These are phyloP conservation scores for Thinocorus orbignyianus DNA, from an alignment of 2,113 vertebrate species.

Conservation along the genomic window DNA sequence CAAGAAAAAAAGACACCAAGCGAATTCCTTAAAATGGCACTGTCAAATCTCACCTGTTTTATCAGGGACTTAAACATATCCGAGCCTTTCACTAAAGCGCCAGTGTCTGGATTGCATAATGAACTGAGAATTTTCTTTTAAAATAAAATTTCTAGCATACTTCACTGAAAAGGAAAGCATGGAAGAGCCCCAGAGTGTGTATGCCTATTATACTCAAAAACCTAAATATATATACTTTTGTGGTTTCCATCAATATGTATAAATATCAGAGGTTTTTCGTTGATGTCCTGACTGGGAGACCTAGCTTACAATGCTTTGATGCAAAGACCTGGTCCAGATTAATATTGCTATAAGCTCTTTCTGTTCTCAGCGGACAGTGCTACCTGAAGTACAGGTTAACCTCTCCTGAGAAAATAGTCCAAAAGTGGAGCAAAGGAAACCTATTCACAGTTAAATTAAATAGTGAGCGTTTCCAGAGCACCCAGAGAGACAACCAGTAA, in stretches of 20 bases:
- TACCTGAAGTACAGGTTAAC: background rate
- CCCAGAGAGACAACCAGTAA: background rate
- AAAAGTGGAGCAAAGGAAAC: background rate
- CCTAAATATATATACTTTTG: background rate
- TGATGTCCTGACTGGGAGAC: background rate
- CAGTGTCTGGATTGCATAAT: background rate
- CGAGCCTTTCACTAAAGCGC: background rate
- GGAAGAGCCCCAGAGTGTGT: fast-evolving
- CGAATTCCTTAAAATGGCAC: background rate
- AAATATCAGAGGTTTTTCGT: background rate
- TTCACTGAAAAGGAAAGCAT: background rate
- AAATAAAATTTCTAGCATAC: background rate
- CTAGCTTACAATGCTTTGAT: background rate
- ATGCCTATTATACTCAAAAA: background rate
- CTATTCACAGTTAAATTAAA: background rate
- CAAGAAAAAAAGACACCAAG: background rate
- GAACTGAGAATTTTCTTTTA: background rate
- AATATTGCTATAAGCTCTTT: background rate
- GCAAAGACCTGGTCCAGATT: background rate
- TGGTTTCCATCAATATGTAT: background rate
- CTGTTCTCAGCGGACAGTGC: background rate
- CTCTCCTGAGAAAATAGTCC: background rate
- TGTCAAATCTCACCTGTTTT: background rate
- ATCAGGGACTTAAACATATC: background rate
- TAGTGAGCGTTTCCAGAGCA: background rate